phyloP scores from a whole-genome alignment of 2,113 vertebrate genomes.

The Pleuronectes platessa region DNA sequence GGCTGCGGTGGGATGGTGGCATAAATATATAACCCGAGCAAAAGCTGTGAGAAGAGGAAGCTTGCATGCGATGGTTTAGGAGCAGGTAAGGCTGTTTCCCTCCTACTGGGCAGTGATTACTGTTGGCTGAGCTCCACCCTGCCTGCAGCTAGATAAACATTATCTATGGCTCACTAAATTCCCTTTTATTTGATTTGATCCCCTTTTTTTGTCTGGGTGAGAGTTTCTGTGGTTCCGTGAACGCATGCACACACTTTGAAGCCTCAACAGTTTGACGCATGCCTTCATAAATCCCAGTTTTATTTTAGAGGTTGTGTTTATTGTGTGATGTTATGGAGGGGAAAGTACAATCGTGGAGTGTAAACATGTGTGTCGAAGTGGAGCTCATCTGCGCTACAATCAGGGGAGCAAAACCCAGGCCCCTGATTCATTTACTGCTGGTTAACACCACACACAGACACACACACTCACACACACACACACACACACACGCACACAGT shows the following conservation, averaged over 20 bases:
- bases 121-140: constrained; percentile 74
- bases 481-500: constrained; percentile 14
- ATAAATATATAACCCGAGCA: constrained; percentile 40
- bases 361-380: constrained; percentile 55
- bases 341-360: constrained; percentile 37
- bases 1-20: neutral
- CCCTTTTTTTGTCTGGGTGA: constrained; percentile 6
- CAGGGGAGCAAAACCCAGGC: constrained; percentile 40
- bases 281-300: constrained; percentile 55
- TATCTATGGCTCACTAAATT: constrained; percentile 76
- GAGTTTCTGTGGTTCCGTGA: constrained; percentile 52
- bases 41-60: constrained; percentile 51
- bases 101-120: constrained; percentile 75
- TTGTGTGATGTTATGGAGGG: constrained; percentile 30
- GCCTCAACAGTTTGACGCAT: constrained; percentile 46
- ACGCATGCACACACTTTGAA: constrained; percentile 19
- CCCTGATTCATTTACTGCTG: constrained; percentile 61
- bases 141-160: constrained; percentile 78
- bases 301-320: constrained; percentile 46
- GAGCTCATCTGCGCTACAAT: constrained; percentile 58
- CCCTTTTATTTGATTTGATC: constrained; percentile 74
- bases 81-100: constrained; percentile 71
- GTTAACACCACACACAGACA: constrained; percentile 55
- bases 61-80: constrained; percentile 44
- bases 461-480: constrained; percentile 15